Percentiles rank a stretch among this genome's conserved stretches.
Conservation (phyloP, 1,140 invertebrate species). For the Caenorhabditis brenneri region DNA sequence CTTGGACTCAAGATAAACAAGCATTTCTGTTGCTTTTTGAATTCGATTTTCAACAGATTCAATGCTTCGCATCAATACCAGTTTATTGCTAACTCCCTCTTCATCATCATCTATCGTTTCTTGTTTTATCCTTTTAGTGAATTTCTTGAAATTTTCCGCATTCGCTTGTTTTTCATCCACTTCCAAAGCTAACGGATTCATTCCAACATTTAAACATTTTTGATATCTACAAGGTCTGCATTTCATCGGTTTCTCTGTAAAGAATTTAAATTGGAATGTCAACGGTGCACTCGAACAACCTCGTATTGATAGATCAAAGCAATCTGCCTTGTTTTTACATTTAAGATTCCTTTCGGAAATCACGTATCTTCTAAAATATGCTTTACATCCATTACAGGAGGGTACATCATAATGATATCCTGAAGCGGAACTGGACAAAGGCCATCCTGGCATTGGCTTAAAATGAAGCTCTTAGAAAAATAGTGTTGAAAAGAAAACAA, state of each 20-base stretch:
- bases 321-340: slow-evolving; percentile 15
- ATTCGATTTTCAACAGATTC: not conserved
- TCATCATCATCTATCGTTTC: not conserved
- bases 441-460: not conserved
- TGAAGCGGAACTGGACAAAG: slow-evolving; percentile 73
- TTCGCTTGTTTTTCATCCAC: not conserved
- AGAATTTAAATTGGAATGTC: not conserved
- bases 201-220: not conserved
- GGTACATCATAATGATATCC: slow-evolving; percentile 27
- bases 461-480: not conserved
- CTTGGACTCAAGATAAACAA: not conserved
- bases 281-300: too few species aligned
- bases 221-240: not conserved
- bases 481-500: not conserved
- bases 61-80: not conserved
- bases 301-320: slow-evolving; percentile 9
- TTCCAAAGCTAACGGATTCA: not conserved
- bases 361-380: slow-evolving; percentile 9
- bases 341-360: not conserved
- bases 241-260: not conserved
- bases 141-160: not conserved
- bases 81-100: not conserved
- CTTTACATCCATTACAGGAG: slow-evolving; percentile 26
- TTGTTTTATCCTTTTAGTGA: not conserved
- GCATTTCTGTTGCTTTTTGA: not conserved